Base-by-base conservation (phyloP, 2,113 vertebrate species). In the Rhizomys pruinosus region DNA sequence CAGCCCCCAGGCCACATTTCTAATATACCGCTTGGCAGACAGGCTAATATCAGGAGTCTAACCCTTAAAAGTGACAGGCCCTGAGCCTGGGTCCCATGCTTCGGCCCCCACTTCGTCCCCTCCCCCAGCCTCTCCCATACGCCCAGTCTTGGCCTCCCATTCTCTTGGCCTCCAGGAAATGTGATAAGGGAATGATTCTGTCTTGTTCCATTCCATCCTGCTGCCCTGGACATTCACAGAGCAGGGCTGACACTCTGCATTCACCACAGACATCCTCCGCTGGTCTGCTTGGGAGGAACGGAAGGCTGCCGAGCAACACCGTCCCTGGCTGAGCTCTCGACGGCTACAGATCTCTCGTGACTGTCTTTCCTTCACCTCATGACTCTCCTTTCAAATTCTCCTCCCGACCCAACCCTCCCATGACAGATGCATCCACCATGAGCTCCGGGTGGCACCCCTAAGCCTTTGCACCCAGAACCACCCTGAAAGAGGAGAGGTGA, bases 281-380 rank as follows among this genome's bases (percentile, higher is more conserved):
- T 71, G 71, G 86, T 32, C 12, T 42, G 78, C n/a, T 77, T 69
- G 47, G 59, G 2, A 1, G 91, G 95, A 80, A 79, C 42, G 34
- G 15, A 20, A 64, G 63, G 16, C 72, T 37, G 76, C 79, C 77
- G n/a, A 39, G 84, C 17, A 15, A 8, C 1, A 0, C 32, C 44
- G 37, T 77, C 76, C 85, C 59, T 1, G n/a, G 39, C 5, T 29
- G 44, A 37, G 95, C 93, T 25, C 68, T 96, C 96, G 91, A 91
- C 84, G 52, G 96, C 95, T 89, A 37, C 3, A 47, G 93, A 89
- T 80, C 42, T 20, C 44, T 22, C n/a, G n/a, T 0, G 1, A 44
- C 52, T 61, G 16, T 76, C 81, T 57, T 13, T 32, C 78, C 63
- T 37, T 88, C 32, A 15, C n/a, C 39, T 92, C 90, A 90, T 19